These are phyloP conservation scores for Chloromyia formosa DNA, from an alignment of 2,888 invertebrate genomes.

Conservation along the genomic window DNA sequence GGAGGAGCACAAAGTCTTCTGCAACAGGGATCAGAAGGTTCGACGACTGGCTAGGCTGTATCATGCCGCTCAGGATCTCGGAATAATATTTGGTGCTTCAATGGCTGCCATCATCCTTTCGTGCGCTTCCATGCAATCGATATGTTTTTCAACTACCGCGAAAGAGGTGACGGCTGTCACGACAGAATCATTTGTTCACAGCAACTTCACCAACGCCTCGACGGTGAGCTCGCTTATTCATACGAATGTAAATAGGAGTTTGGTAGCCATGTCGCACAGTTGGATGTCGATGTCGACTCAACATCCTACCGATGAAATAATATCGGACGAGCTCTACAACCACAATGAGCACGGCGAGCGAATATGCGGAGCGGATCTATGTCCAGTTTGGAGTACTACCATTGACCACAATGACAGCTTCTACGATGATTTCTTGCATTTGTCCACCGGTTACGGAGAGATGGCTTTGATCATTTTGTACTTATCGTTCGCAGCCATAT, in stretches of 20 bases:
- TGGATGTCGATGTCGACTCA: constrained; percentile 25
- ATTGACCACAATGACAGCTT: constrained; percentile 54
- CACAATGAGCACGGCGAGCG: constrained; percentile 67
- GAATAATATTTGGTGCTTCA: constrained; percentile 68
- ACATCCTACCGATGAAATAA: constrained; percentile 45
- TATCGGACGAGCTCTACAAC: constrained; percentile 66
- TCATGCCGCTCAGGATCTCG: constrained; percentile 68
- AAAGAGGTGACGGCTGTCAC: neutral
- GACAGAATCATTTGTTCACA: neutral
- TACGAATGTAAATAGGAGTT: neutral
- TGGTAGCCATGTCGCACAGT: constrained; percentile 13
- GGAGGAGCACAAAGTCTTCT: constrained; percentile 62
- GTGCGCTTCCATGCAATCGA: constrained; percentile 60
- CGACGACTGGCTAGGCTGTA: constrained; percentile 67
- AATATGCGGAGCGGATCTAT: constrained; percentile 70
- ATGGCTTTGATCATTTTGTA: constrained; percentile 59
- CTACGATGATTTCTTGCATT: constrained; percentile 57
- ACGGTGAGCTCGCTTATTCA: neutral
- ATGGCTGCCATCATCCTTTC: constrained; percentile 65
- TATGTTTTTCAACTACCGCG: constrained; percentile 52
- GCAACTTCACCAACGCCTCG: constrained; percentile 2
- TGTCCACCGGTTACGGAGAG: constrained; percentile 56
- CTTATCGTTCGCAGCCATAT: constrained; percentile 63
- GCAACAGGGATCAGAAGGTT: constrained; percentile 64
- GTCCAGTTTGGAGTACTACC: constrained; percentile 62